A percentile compares a stretch with the other conserved stretches of the same genome.
These are phyloP conservation scores for Dinothrombium tinctorium DNA, from an alignment of 1,140 invertebrate species.

Conservation along the genomic window DNA sequence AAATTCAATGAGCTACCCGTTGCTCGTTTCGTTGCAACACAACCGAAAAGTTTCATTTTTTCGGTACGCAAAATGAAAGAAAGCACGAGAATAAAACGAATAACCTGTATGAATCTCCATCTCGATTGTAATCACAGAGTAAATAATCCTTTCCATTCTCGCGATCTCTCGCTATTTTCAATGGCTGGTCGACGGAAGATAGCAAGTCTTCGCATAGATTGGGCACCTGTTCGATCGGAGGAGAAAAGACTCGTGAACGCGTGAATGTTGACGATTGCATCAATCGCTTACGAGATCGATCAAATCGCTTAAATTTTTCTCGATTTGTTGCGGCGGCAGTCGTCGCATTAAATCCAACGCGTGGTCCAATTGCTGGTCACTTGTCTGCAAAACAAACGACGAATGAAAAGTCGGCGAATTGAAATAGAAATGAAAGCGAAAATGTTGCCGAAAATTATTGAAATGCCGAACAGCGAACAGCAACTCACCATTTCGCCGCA, in stretches of 20 bases:
- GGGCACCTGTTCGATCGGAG: slow-evolving; percentile 31
- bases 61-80: neutral
- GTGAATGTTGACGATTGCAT: neutral
- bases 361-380: slow-evolving; percentile 97
- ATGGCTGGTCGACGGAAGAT: slow-evolving; percentile 91
- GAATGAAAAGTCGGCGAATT: no score
- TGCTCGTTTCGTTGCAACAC: no score
- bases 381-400: no score
- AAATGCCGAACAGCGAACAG: no score
- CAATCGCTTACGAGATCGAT: slow-evolving; percentile 53
- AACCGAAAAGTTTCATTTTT: no score
- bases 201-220: slow-evolving; percentile 84
- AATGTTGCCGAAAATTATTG: no score
- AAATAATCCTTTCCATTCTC: slow-evolving; percentile 86
- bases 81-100: no score
- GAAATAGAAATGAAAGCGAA: no score
- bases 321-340: slow-evolving; percentile 93
- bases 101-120: slow-evolving; percentile 90
- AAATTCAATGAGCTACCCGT: no score
- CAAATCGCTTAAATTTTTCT: slow-evolving; percentile 89
- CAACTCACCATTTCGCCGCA: no score
- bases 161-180: slow-evolving; percentile 91
- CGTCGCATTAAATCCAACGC: slow-evolving; percentile 94
- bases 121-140: slow-evolving; percentile 95
- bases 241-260: neutral